Conservation (phyloP, 2,888 invertebrate genomes). For the Homarus gammarus region DNA sequence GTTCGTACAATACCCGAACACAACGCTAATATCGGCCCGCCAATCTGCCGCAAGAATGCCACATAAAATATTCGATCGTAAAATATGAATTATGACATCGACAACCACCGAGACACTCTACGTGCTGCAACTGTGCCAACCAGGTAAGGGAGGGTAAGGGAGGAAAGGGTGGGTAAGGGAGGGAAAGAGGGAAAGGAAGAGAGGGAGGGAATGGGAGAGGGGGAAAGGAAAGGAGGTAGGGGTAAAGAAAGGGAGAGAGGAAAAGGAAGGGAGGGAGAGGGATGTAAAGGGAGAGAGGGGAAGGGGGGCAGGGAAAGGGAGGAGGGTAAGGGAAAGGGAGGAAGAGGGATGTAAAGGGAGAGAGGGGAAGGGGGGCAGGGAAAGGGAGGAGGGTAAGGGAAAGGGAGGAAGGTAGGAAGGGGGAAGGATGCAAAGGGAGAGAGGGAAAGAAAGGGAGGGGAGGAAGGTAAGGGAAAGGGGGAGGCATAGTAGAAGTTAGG, state of each 20-base stretch:
- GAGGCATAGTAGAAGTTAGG: too few species aligned
- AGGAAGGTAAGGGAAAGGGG: too few species aligned
- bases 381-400: too few species aligned
- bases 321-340: neutral
- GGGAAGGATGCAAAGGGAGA: too few species aligned
- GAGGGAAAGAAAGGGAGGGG: too few species aligned
- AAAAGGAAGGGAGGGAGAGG: neutral
- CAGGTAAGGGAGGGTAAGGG: neutral
- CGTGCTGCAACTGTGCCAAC: neutral
- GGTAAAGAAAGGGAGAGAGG: neutral
- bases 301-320: neutral
- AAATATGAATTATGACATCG: conserved; percentile 28
- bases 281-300: too few species aligned
- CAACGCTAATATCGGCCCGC: conserved; percentile 37
- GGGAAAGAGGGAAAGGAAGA: neutral
- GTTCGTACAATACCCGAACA: conserved; percentile 44
- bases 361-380: too few species aligned
- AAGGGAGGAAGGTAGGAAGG: too few species aligned
- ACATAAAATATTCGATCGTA: conserved; percentile 45
- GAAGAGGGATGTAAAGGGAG: neutral
- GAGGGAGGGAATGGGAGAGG: neutral
- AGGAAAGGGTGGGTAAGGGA: neutral
- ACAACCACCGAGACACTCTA: conserved; percentile 12
- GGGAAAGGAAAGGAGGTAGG: neutral
- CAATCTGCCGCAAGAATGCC: conserved; percentile 29